These are phyloP conservation scores for Intellagama lesueurii DNA, from an alignment of 2,797 vertebrate genomes.

Conservation along the genomic window DNA sequence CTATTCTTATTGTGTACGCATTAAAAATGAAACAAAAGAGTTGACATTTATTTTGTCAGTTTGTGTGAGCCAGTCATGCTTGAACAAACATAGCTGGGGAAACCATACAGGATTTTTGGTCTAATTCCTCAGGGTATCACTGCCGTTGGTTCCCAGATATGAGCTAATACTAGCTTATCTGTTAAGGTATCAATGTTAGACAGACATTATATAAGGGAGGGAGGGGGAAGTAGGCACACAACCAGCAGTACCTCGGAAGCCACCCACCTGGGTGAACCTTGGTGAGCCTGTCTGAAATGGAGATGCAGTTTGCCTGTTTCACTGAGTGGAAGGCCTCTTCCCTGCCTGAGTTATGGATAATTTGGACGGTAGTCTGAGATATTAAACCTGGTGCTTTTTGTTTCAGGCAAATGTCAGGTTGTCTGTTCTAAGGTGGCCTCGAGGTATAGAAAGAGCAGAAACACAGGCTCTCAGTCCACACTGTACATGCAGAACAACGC, in stretches of 20 bases:
- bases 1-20: background rate
- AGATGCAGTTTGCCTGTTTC: background rate
- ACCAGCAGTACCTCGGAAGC: background rate
- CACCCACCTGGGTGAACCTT: background rate
- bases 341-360: background rate
- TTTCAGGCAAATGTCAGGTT: background rate
- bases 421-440: background rate
- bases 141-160: background rate
- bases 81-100: background rate
- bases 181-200: background rate
- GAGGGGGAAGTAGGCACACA: background rate
- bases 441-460: constrained; percentile 18
- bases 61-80: background rate
- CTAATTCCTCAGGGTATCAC: background rate
- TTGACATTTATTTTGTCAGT: background rate
- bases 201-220: background rate
- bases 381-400: background rate
- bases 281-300: background rate
- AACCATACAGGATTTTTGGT: background rate
- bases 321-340: background rate
- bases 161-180: background rate
- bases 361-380: background rate
- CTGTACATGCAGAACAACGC: constrained; percentile 47
- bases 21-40: background rate
- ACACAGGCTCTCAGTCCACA: constrained; percentile 40